Percentiles rank a stretch among this genome's conserved stretches.
These are phyloP conservation scores for Pampusana beccarii DNA, from an alignment of 2,113 vertebrate genomes.

Conservation along the genomic window DNA sequence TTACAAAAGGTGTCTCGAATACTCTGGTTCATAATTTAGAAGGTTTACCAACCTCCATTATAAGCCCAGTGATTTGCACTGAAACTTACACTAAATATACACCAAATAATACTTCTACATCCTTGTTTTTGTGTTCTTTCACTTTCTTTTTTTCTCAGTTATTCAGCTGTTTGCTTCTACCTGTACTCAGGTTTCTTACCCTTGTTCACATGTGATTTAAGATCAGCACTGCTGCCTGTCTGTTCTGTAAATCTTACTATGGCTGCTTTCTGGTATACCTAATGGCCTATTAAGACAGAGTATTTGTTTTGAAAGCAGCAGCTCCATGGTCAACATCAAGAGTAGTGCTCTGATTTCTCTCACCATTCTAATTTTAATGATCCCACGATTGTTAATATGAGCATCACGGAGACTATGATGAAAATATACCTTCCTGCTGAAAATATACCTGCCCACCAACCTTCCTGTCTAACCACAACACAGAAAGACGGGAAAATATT, in stretches of 20 bases:
- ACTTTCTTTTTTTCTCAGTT: background rate
- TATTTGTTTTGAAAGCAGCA: background rate
- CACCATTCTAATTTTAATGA: background rate
- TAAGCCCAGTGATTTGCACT: background rate
- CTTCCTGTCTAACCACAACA: background rate
- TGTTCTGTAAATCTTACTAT: background rate
- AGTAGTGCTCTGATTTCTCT: background rate
- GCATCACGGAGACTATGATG: background rate
- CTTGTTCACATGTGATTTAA: background rate
- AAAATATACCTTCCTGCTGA: background rate
- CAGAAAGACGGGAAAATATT: background rate
- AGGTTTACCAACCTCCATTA: background rate
- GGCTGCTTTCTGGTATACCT: background rate
- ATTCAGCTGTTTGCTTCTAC: background rate
- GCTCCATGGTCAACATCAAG: background rate
- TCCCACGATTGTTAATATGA: background rate
- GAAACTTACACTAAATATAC: background rate
- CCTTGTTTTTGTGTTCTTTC: background rate
- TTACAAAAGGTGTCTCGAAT: background rate
- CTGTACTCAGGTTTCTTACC: background rate
- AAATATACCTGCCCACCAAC: background rate
- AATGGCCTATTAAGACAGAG: background rate
- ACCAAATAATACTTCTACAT: background rate
- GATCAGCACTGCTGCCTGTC: background rate
- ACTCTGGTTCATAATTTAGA: background rate